phyloP scores from a whole-genome alignment of 2,113 vertebrate genomes.

The Enhydra lutris region DNA sequence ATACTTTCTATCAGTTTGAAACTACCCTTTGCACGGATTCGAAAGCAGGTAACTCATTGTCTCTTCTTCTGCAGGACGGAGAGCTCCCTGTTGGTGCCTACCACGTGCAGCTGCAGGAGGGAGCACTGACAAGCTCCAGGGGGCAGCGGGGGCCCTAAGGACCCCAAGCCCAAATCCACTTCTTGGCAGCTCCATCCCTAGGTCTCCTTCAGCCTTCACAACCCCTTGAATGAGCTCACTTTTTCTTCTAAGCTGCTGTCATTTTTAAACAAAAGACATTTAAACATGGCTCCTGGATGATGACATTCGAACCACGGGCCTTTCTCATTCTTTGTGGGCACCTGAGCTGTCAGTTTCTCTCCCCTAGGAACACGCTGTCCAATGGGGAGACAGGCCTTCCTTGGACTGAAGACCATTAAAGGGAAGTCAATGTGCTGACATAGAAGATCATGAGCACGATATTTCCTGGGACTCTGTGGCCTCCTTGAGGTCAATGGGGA shows the following conservation, averaged over 20 bases:
- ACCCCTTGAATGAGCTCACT: background rate
- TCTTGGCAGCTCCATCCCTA: background rate
- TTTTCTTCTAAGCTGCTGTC: background rate
- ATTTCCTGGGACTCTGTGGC: background rate
- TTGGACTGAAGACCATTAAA: background rate
- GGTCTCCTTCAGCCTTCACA: background rate
- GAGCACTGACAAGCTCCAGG: fast-evolving
- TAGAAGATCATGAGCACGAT: background rate
- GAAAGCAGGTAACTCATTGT: background rate
- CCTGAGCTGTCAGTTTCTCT: background rate
- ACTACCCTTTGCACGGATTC: background rate
- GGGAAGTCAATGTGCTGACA: background rate
- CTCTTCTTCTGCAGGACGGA: background rate
- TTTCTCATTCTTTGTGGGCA: background rate
- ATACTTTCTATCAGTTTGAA: background rate
- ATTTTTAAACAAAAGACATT: background rate
- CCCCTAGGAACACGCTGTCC: background rate
- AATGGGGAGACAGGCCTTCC: background rate
- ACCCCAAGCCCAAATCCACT: background rate
- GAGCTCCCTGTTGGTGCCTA: background rate
- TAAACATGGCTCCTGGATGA: background rate
- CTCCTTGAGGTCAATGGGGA: conserved; percentile 2
- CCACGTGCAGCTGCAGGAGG: fast-evolving
- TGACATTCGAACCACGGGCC: background rate
- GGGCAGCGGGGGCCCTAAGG: fast-evolving